Evolutionary conservation across 1,140 invertebrate genomes (phyloP), one percentile per base, ranked within the genome.

Genomic region (Leptinotarsa undecemlineata): DNA sequence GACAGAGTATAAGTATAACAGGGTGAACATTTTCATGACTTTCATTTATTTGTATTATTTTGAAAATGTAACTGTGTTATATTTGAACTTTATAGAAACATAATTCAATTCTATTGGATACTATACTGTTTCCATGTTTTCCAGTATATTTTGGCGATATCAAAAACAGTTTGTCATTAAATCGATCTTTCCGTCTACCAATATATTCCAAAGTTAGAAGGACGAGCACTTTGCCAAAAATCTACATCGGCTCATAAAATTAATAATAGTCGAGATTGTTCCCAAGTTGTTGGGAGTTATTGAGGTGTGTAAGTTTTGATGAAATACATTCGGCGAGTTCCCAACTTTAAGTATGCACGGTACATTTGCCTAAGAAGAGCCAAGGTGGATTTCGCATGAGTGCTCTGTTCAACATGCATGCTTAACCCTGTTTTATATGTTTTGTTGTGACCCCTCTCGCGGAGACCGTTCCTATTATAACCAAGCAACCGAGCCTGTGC

Each of bases 381-480:
- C 70, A 62, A 74, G 62, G 57, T 74, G 51, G 60, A 60, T 14
- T 57, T 74, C 73, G 73, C 73, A 70, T 48, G 67, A 74, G 70
- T 71, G 70, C 66, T 63, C 69, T 51, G 62, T 63, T 75, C n/a
- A 57, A 69, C 74, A 75, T 75, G 74, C 74, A 75, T 75, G 74
- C 74, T 68, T 75, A 75, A 75, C 71, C 71, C 71, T 62, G 64
- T 75, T 75, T 71, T 63, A 69, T 63, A 62, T 75, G 74, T 69
- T 70, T 57, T 57, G 51, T 57, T 57, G 51, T 57, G 51, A 15
- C 51, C n/a, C n/a, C 51, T 57, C 51, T 57, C 51, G 51, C 14
- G 33, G n/a, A 57, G n/a, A 17, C 51, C 51, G 6, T 57, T 57
- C n/a, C 17, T 75, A 75, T 75, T 75, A 75, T 75, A 60, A 69